phyloP scores from a whole-genome alignment of 1,140 invertebrate genomes.

The Drosophila virilis region DNA sequence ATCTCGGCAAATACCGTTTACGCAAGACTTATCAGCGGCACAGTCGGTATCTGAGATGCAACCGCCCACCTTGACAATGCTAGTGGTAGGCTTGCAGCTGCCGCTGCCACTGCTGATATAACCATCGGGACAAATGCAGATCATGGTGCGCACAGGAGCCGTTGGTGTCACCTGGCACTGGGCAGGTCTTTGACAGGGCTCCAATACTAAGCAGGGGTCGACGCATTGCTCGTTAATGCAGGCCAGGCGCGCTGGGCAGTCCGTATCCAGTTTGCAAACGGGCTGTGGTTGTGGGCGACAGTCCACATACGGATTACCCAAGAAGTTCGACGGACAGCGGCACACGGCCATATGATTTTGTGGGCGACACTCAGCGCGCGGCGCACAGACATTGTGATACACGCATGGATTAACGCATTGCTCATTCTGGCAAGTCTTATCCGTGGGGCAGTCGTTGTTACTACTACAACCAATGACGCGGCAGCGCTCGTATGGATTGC shows the following conservation, averaged over 20 bases:
- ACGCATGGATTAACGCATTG: slow-evolving; percentile 95
- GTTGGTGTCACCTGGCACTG: slow-evolving; percentile 92
- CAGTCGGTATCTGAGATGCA: slow-evolving; percentile 92
- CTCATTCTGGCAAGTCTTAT: slow-evolving; percentile 91
- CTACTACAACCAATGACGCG: slow-evolving; percentile 93
- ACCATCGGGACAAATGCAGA: slow-evolving; percentile 94
- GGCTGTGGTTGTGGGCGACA: slow-evolving; percentile 89
- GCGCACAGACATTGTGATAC: slow-evolving; percentile 89
- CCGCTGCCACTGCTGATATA: slow-evolving; percentile 93
- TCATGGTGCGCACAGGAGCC: slow-evolving; percentile 93
- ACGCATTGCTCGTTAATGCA: slow-evolving; percentile 93
- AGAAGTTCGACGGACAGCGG: slow-evolving; percentile 89
- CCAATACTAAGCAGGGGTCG: slow-evolving; percentile 91
- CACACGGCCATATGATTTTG: slow-evolving; percentile 93
- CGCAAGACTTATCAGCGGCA: slow-evolving; percentile 89
- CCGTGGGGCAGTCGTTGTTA: slow-evolving; percentile 93
- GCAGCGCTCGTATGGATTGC: slow-evolving; percentile 91
- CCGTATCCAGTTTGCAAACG: slow-evolving; percentile 91
- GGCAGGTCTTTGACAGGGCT: slow-evolving; percentile 92
- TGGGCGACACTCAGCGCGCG: slow-evolving; percentile 91
- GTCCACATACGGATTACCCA: slow-evolving; percentile 92
- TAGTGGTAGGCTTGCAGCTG: slow-evolving; percentile 89
- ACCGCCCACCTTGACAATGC: slow-evolving; percentile 87
- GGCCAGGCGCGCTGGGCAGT: slow-evolving; percentile 91
- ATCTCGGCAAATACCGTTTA: slow-evolving; percentile 91